Base-by-base conservation (phyloP, 2,888 invertebrate species). In the Dryobota labecula region DNA sequence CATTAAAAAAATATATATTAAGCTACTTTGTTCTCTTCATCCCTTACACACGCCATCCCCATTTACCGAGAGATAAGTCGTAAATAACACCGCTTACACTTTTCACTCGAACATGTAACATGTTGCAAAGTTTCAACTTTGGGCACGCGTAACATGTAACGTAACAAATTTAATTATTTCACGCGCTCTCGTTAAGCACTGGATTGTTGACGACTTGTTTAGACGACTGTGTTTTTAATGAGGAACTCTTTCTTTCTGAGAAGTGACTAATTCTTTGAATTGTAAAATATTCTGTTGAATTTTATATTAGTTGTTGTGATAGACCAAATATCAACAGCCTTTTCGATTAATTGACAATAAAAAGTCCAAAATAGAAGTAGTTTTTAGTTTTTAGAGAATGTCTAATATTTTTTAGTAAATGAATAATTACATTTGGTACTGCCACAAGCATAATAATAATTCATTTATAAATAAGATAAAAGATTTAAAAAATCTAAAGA, bases 131-230 rank as follows among this genome's bases (percentile, higher is more conserved):
- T 85, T 83, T 30, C 38, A 77, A 84, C 84, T 84, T 68, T 64
- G 73, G 73, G 70, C 77, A 68, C 60, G 30, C 66, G 43, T 73
- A 74, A 71, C 76, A 78, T 76, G 81, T 73, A 62, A 85, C 76
- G 72, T 62, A 76, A 78, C 82, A 78, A 85, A 84, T 84, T 84
- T 69, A 78, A 85, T 84, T 76, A 83, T 63, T 78, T 76, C 70
- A 65, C 58, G 43, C 61, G 24, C 47, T 75, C 69, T 51, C 51
- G 45, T 72, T 72, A 76, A 62, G 54, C 69, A 70, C 76, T 71
- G 30, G 54, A 70, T 83, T 72, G 80, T 70, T 76, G 67, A 61
- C 47, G 63, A 70, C 68, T 43, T 72, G 64, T 76, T 80, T 47
- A 58, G 68, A 45, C 30, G 11, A 43, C 24, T 76, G 60, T 33